Conservation (phyloP, 2,113 vertebrate species). For the Archilochus colubris region DNA sequence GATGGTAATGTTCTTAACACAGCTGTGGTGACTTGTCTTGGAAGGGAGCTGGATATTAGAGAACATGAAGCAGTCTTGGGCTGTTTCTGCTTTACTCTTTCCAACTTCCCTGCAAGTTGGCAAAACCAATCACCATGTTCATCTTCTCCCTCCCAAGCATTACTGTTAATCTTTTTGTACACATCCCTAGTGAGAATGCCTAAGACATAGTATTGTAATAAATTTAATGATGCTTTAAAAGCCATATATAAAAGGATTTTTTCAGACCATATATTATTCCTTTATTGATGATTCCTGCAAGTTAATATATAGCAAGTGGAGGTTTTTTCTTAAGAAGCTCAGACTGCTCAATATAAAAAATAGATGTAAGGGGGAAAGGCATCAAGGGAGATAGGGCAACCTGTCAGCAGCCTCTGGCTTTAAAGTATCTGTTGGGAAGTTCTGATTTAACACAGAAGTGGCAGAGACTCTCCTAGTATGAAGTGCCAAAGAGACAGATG, state of each 20-base stretch:
- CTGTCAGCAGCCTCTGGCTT: conserved; percentile 15
- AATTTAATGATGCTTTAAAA: not conserved
- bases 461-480: not conserved
- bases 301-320: not conserved
- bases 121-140: not conserved
- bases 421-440: conserved; percentile 25
- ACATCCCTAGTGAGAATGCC: accelerated
- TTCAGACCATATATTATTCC: not conserved
- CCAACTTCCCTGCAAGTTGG: not conserved
- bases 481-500: conserved; percentile 68
- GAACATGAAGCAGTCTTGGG: not conserved
- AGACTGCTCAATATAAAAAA: not conserved
- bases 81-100: not conserved
- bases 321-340: not conserved
- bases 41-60: not conserved
- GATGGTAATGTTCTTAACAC: not conserved
- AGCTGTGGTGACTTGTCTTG: not conserved
- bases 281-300: not conserved
- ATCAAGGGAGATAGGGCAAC: not conserved
- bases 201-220: not conserved
- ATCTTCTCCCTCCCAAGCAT: not conserved
- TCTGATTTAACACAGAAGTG: conserved; percentile 40
- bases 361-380: not conserved
- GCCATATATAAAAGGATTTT: not conserved
- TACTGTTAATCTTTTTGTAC: not conserved